phyloP scores from a whole-genome alignment of 2,888 invertebrate genomes.

The Nephrotoma guestfalica region DNA sequence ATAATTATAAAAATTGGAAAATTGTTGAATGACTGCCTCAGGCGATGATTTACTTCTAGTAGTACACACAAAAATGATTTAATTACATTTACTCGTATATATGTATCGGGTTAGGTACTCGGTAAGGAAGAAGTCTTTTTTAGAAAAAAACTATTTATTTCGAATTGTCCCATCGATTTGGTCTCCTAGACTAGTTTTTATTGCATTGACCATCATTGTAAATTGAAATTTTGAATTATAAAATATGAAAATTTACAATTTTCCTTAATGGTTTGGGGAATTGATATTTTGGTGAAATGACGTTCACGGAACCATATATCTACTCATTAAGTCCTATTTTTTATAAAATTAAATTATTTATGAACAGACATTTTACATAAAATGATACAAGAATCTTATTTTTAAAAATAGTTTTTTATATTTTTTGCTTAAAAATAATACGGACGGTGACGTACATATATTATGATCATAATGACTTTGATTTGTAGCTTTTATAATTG shows the following conservation, averaged over 20 bases:
- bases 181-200: too few relatives aligned
- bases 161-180: too few relatives aligned
- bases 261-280: neutral
- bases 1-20: neutral
- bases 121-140: too few relatives aligned
- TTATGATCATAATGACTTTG: neutral
- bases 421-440: neutral
- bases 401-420: neutral
- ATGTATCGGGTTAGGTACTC: too few relatives aligned
- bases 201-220: neutral
- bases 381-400: neutral
- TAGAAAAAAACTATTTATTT: too few relatives aligned
- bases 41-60: neutral
- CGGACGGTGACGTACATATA: neutral
- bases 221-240: neutral
- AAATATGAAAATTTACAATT: neutral
- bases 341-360: neutral
- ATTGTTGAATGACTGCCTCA: neutral
- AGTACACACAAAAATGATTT: neutral
- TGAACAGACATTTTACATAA: neutral
- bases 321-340: neutral
- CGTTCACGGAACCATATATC: neutral
- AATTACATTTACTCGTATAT: neutral
- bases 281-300: neutral
- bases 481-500: neutral